Conservation (phyloP, 1,140 invertebrate species). For the Anthonomus grandis region DNA sequence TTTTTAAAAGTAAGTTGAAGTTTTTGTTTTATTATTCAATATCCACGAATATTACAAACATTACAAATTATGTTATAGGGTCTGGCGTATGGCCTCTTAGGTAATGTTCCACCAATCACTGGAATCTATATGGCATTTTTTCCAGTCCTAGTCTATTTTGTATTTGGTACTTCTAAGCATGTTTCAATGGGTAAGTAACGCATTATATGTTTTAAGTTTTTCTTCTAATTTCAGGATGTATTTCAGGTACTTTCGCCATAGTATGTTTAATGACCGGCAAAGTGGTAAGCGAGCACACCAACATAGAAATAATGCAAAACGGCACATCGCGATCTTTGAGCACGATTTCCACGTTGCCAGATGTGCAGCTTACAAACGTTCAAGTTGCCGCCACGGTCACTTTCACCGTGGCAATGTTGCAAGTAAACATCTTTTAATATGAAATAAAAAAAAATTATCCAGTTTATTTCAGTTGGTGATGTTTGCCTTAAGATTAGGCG, state of each 20-base stretch:
- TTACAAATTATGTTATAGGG: too few relatives aligned
- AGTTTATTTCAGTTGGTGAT: conserved; percentile 63
- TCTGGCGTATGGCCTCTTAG: conserved; percentile 89
- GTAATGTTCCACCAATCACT: conserved; percentile 79
- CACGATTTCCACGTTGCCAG: neutral
- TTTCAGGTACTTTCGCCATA: conserved; percentile 77
- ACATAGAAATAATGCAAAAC: conserved; percentile 33
- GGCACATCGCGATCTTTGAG: conserved; percentile 29
- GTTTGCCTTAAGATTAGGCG: conserved; percentile 78
- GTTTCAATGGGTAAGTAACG: conserved; percentile 78
- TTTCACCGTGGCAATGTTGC: conserved; percentile 65
- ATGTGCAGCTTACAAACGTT: conserved; percentile 49
- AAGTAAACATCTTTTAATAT: conserved; percentile 53
- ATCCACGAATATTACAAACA: too few relatives aligned
- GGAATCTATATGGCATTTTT: conserved; percentile 96
- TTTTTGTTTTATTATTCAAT: too few relatives aligned
- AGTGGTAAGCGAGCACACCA: conserved; percentile 56
- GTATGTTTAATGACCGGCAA: conserved; percentile 88
- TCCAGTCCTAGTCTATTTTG: conserved; percentile 82
- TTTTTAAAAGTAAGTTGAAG: too few relatives aligned
- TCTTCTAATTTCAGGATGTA: neutral
- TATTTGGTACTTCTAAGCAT: conserved; percentile 89
- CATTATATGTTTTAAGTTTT: neutral
- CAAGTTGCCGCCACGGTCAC: conserved; percentile 67
- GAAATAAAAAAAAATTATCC: neutral